Evolutionary conservation across 2,888 invertebrate species (phyloP).

Genomic region (Hypsopygia costalis): DNA sequence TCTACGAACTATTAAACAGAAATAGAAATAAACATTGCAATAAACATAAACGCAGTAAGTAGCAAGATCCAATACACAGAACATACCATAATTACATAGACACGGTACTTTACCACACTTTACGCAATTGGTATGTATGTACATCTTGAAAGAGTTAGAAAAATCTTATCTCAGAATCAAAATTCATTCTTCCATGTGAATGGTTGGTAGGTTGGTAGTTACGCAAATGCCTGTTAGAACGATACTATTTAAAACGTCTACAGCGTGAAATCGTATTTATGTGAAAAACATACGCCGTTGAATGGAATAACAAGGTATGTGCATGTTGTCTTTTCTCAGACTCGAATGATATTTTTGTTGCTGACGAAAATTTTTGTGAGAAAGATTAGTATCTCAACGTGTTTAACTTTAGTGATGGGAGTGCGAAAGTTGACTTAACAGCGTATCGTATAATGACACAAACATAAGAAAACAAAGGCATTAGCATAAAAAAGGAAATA

Average conservation of each 20-base stretch:
- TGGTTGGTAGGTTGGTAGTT: conserved; percentile 1
- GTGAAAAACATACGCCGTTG: conserved; percentile 1
- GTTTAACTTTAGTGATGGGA: not conserved
- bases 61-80: not conserved
- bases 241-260: conserved; percentile 8
- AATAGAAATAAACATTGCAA: too few species aligned
- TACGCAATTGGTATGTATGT: not conserved
- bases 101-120: not conserved
- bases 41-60: not conserved
- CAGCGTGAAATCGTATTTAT: conserved; percentile 6
- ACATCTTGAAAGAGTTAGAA: conserved; percentile 5
- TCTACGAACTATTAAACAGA: too few species aligned
- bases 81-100: not conserved
- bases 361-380: not conserved
- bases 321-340: not conserved
- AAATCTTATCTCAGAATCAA: conserved; percentile 5
- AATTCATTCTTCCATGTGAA: conserved; percentile 4
- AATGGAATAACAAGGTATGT: not conserved
- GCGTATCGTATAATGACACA: not conserved
- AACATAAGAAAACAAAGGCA: too few species aligned
- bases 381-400: not conserved
- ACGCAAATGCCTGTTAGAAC: conserved; percentile 3
- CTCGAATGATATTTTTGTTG: not conserved
- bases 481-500: too few species aligned
- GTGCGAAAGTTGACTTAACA: not conserved